Evolutionary conservation across 2,888 invertebrate genomes (phyloP).

Genomic region (Polyommatus iphigenia): DNA sequence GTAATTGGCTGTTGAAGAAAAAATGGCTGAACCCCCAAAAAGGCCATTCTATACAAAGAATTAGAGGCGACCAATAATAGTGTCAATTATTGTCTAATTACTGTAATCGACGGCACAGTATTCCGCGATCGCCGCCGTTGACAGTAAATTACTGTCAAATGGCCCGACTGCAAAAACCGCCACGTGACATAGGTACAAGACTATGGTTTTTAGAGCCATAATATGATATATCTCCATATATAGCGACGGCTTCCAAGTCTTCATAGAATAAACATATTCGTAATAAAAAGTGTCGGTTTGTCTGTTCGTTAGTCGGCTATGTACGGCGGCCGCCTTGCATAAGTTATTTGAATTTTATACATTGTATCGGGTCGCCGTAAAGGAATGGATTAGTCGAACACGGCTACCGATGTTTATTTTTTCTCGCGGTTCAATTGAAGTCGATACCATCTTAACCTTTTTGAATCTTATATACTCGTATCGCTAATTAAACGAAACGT

Average conservation of each 20-base stretch:
- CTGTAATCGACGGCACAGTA: not conserved
- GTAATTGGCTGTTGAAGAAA: not conserved
- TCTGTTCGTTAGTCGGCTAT: not conserved
- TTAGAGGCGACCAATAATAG: not conserved
- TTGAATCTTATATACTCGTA: not conserved
- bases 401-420: not conserved
- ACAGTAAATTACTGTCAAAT: not conserved
- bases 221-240: slow-evolving; percentile 25
- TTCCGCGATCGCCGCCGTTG: not conserved
- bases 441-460: not conserved
- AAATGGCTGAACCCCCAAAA: not conserved
- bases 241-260: not conserved
- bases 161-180: not conserved
- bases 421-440: slow-evolving; percentile 12
- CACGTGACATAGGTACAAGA: not conserved
- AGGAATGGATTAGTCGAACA: slow-evolving; percentile 7
- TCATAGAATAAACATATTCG: slow-evolving; percentile 18
- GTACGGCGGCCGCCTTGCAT: slow-evolving; percentile 10
- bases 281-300: slow-evolving; percentile 19
- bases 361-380: not conserved
- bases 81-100: not conserved
- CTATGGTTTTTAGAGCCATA: not conserved
- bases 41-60: not conserved
- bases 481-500: not conserved
- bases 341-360: slow-evolving; percentile 30